Percentiles rank a stretch among this genome's conserved stretches.
phyloP scores from a whole-genome alignment of 2,797 vertebrate species.

The Phaenicophaeus curvirostris region DNA sequence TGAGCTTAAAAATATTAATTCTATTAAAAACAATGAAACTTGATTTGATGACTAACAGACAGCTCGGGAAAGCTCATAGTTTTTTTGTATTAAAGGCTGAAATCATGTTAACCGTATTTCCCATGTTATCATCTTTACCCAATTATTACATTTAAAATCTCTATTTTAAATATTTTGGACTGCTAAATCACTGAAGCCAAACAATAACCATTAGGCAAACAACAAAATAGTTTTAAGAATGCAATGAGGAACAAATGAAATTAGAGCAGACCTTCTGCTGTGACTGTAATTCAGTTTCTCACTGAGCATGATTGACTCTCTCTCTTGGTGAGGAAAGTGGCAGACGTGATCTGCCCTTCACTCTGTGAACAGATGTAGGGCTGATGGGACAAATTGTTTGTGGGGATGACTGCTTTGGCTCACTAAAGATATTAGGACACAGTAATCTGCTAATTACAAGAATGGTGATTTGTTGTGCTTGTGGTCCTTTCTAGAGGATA shows the following conservation, averaged over 20 bases:
- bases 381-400: background rate
- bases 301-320: background rate
- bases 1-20: background rate
- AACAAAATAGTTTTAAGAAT: background rate
- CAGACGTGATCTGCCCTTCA: background rate
- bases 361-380: background rate
- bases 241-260: background rate
- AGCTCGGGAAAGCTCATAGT: background rate
- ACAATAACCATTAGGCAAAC: background rate
- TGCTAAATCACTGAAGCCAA: background rate
- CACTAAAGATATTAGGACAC: background rate
- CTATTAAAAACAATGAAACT: background rate
- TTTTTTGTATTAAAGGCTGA: background rate
- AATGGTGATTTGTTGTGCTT: background rate
- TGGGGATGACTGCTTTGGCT: background rate
- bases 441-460: background rate
- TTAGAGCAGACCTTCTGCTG: background rate
- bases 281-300: background rate
- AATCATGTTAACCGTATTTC: background rate
- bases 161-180: background rate
- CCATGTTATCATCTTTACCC: background rate
- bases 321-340: rapidly evolving
- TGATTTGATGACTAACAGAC: background rate
- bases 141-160: background rate
- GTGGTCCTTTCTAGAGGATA: background rate